Evolutionary conservation across 2,888 invertebrate species (phyloP), one percentile per base, ranked within the genome.

Genomic region (Leptopilina syphax): DNA sequence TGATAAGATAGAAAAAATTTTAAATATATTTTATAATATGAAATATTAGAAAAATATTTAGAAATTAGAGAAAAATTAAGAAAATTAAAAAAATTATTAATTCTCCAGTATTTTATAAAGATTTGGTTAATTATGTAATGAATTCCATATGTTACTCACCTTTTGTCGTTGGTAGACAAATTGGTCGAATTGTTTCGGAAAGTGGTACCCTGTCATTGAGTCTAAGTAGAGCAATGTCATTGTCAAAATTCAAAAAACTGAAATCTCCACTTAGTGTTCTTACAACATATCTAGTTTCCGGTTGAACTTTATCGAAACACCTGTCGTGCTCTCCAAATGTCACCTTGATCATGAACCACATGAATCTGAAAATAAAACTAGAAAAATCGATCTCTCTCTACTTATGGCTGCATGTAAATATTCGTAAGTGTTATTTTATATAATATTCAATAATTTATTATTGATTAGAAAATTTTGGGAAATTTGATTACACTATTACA

Each of bases 291-390:
- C 97, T 94, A 0, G 96, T 95, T 92, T 97, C 97, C 0, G 96
- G 96, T 73, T 95, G 93, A 68, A 92, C 92, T 65, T 95, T 95
- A 77, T 95, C 94, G 87, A 95, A 94, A 92, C 97, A 97, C 68
- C 96, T 95, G 92, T 97, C 96, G 91, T 97, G 97, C 91, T 97
- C 97, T 0, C 97, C 97, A 87, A 97, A 96, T 13, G 97, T 96
- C 83, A 97, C 96, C 92, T 96, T 96, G 91, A 97, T 96, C 96
- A 97, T 96, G 92, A 97, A 97, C 97, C 97, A 97, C 96, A 97
- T 96, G 92, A 97, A 97, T 84, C 96, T 96, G 93, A 85, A 94
- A 92, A 89, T 76, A 81, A 88, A 84, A 87, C 89, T 89, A 84
- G 79, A 87, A 81, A 80, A 86, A 85, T 84, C 84, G 81, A 87